Conservation (phyloP, 92 coral and sea anemone species). For the Blastomussa wellsi region DNA sequence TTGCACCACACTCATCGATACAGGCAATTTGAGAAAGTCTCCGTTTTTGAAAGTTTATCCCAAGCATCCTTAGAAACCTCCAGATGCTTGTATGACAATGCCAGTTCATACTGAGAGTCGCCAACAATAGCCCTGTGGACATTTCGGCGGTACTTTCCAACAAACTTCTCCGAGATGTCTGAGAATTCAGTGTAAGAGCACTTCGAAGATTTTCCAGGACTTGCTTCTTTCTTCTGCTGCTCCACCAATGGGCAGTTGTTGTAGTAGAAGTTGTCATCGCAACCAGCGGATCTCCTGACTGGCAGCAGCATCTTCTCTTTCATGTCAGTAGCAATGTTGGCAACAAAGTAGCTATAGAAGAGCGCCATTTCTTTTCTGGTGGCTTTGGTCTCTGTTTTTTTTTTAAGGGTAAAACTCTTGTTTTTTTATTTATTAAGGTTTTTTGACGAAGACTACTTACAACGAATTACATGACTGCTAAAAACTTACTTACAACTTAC, state of each 20-base stretch:
- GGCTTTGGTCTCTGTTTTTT: too few relatives aligned
- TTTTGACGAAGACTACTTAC: too few relatives aligned
- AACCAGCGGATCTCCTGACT: constrained; percentile 32
- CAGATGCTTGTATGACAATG: constrained; percentile 5
- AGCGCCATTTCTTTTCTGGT: not conserved
- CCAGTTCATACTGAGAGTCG: constrained; percentile 20
- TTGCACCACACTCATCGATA: constrained; percentile 32
- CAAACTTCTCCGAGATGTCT: constrained; percentile 14
- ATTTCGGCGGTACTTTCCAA: constrained; percentile 43
- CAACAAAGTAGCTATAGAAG: constrained; percentile 19
- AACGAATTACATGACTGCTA: too few relatives aligned
- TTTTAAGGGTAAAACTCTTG: too few relatives aligned
- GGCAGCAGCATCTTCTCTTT: constrained; percentile 32
- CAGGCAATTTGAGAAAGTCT: too few relatives aligned
- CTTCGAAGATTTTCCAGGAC: constrained; percentile 42
- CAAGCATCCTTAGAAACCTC: constrained; percentile 29
- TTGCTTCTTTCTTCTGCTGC: constrained; percentile 32
- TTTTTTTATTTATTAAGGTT: too few relatives aligned
- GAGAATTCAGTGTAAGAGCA: constrained; percentile 27
- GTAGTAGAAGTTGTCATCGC: constrained; percentile 29
- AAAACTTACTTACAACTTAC: too few relatives aligned
- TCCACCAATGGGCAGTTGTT: constrained; percentile 41
- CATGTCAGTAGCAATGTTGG: constrained; percentile 21
- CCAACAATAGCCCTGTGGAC: constrained; percentile 31
- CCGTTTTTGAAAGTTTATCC: constrained; percentile 25